Evolutionary conservation across 2,113 vertebrate species (phyloP).

Genomic region (Mandrillus leucophaeus): DNA sequence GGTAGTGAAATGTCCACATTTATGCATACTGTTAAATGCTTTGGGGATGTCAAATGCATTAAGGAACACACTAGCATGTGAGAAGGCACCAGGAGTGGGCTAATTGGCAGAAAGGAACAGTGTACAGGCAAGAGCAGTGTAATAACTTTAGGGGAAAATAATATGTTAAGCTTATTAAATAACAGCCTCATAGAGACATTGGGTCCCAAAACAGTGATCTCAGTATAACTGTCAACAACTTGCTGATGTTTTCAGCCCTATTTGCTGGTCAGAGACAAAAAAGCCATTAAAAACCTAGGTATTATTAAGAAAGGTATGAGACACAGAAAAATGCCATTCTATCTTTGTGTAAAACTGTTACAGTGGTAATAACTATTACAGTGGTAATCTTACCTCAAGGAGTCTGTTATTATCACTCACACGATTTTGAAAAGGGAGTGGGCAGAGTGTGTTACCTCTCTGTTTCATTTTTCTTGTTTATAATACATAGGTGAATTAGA

Average conservation of each 20-base stretch:
- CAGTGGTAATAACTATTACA: neutral
- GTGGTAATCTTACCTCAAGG: neutral
- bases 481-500: neutral
- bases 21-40: neutral
- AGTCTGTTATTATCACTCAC: neutral
- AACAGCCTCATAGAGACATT: neutral
- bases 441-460: neutral
- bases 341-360: conserved; percentile 22
- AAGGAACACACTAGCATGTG: neutral
- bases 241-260: neutral
- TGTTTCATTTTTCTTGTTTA: conserved; percentile 18
- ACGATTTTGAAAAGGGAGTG: neutral
- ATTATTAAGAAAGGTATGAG: neutral
- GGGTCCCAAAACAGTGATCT: neutral
- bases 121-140: neutral
- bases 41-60: neutral
- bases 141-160: neutral
- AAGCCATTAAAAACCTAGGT: neutral
- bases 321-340: neutral
- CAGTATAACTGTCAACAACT: neutral
- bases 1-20: neutral
- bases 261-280: neutral
- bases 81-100: neutral
- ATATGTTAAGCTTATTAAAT: conserved; percentile 11
- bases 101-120: neutral